These are phyloP conservation scores for Ascidia mentula DNA, from an alignment of 23 tunicate species.

Conservation along the genomic window DNA sequence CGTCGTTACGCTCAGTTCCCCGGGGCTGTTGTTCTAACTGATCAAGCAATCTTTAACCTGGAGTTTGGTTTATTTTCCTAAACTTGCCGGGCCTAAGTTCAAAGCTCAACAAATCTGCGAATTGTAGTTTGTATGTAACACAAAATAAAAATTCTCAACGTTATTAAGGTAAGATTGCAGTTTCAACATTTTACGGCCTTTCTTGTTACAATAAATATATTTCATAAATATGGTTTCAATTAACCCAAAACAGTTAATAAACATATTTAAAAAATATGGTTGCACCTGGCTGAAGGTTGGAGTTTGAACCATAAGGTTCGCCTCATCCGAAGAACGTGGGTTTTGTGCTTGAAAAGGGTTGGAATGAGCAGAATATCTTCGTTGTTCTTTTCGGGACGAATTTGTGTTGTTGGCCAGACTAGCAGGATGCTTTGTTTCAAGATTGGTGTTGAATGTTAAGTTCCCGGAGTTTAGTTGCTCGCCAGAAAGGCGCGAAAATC, in stretches of 20 bases:
- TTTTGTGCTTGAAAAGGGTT: not conserved
- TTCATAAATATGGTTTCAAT: no score
- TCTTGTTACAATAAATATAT: no score
- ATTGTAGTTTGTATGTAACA: no score
- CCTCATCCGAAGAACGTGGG: not conserved
- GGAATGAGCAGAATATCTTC: slow-evolving; percentile 13
- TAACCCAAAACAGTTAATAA: no score
- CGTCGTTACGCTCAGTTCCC: slow-evolving; percentile 12
- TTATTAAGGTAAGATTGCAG: no score
- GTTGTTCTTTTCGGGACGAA: not conserved
- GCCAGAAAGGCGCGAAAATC: not conserved
- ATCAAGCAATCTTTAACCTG: slow-evolving; percentile 6
- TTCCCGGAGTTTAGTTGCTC: not conserved
- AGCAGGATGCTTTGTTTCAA: not conserved
- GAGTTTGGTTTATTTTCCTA: not conserved
- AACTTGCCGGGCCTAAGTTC: not conserved
- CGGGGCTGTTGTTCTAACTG: slow-evolving; percentile 12
- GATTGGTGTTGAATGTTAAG: not conserved
- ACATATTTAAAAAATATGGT: no score
- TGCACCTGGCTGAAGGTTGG: not conserved
- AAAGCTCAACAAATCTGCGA: no score
- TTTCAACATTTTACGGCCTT: no score
- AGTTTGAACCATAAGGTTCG: not conserved
- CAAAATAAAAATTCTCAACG: no score
- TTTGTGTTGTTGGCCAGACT: not conserved